Base-by-base conservation (phyloP, 2,113 vertebrate genomes). In the Ophthalmolycus amberensis region DNA sequence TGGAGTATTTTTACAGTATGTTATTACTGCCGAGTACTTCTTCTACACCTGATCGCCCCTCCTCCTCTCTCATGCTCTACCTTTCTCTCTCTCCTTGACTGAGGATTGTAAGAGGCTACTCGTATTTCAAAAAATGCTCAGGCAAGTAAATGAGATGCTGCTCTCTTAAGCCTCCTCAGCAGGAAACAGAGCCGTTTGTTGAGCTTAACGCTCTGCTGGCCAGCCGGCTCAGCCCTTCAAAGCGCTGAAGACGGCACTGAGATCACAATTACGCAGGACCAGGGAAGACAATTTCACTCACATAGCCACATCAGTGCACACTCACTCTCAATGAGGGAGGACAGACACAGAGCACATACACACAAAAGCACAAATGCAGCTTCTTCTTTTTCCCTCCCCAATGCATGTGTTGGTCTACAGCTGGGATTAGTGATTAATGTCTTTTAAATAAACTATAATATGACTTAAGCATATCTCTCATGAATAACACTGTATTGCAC, bases 121-220 rank as follows among this genome's bases (percentile, higher is more conserved):
- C 89, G 83, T 90, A 90, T 94, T 93, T 94, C 90, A 93, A 85
- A 90, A 83, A 85, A 84, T 85, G 84, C 85, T 79, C 6, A 20
- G 34, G 85, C 72, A 60, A 88, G 87, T 89, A 93, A 94, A 94
- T 90, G 87, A 92, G 92, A 91, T 86, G 83, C 88, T 32, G 75
- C 86, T 90, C 75, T 85, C 75, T 72, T 80, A 68, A 56, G 85
- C 82, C 78, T 83, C 86, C 76, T 88, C 89, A 81, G 89, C 87
- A 84, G 90, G 90, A 93, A 93, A 92, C 90, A 64, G 86, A 91
- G 88, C 84, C 89, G 87, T 95, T 93, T 93, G 90, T 89, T 89
- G 84, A 76, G 90, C 91, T 92, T 86, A 91, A 92, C 71, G 88
- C 91, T 90, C 58, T 32, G 60, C 88, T 92, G 92, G 68, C 78